These are phyloP conservation scores for Diploscapter pachys DNA, from an alignment of 1,140 invertebrate species.

Conservation along the genomic window DNA sequence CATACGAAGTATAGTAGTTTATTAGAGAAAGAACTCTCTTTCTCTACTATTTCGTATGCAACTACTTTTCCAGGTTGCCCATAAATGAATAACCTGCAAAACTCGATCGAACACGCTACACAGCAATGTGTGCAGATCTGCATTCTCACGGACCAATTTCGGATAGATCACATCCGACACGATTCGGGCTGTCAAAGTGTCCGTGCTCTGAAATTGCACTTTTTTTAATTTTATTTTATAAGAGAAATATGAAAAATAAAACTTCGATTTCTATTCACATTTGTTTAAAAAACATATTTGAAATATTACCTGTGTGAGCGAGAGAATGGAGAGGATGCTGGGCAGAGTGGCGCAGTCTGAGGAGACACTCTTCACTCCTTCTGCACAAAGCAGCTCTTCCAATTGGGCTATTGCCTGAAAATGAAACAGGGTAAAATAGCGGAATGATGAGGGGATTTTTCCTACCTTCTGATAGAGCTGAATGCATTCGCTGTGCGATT, in stretches of 20 bases:
- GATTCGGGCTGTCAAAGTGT: constrained; percentile 13
- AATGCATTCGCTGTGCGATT: background rate
- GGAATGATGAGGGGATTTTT: too few species aligned
- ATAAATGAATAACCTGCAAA: background rate
- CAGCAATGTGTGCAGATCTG: constrained; percentile 5
- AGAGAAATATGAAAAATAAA: too few species aligned
- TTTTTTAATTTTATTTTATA: too few species aligned
- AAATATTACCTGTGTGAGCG: background rate
- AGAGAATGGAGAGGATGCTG: constrained; percentile 13
- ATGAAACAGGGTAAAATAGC: background rate
- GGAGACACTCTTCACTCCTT: constrained; percentile 26
- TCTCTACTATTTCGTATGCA: too few species aligned
- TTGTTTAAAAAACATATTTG: too few species aligned
- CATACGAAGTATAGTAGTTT: too few species aligned
- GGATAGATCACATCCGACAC: constrained; percentile 16
- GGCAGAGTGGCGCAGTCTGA: constrained; percentile 22
- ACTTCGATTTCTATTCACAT: too few species aligned
- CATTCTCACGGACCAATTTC: background rate
- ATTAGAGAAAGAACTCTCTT: too few species aligned
- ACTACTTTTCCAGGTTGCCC: too few species aligned
- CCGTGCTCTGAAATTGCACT: background rate
- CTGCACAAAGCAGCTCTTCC: constrained; percentile 12
- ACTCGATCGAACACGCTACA: constrained; percentile 8
- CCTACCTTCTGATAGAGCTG: background rate
- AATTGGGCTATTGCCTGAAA: constrained; percentile 7